These are phyloP conservation scores for Sternarchorhynchus goeldii DNA, from an alignment of 2,797 vertebrate genomes.

Conservation along the genomic window DNA sequence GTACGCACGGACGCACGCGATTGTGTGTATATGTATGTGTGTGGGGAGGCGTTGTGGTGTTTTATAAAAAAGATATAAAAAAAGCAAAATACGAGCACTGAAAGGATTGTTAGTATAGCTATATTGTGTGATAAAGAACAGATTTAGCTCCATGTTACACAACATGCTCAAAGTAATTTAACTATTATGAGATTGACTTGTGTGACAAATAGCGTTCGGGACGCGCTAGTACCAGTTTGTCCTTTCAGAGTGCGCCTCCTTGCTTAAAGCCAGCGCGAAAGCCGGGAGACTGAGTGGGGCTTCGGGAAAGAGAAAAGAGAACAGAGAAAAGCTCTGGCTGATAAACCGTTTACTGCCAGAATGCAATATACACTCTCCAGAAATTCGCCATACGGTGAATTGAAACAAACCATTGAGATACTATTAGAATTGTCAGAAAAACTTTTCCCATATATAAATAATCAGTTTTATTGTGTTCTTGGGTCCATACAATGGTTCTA, in stretches of 20 bases:
- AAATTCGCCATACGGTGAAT: not conserved
- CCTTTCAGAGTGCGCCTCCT: constrained; percentile 71
- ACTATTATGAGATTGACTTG: constrained; percentile 61
- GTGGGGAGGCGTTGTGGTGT: not conserved
- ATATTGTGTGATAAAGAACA: constrained; percentile 31
- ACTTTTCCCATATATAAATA: not conserved
- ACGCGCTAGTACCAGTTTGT: constrained; percentile 69
- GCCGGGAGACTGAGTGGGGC: constrained; percentile 58
- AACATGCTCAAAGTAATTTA: constrained; percentile 53
- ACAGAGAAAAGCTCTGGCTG: constrained; percentile 29
- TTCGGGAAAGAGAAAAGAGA: constrained; percentile 23
- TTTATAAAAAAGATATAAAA: constrained; percentile 14
- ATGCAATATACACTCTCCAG: not conserved
- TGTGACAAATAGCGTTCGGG: constrained; percentile 73
- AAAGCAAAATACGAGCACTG: not conserved
- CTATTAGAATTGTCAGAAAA: not conserved
- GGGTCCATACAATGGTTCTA: not conserved
- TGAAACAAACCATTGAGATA: not conserved
- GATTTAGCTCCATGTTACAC: constrained; percentile 28
- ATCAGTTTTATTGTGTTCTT: not conserved
- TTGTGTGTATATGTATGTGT: not conserved
- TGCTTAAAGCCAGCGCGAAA: constrained; percentile 67
- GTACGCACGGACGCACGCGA: too few relatives aligned
- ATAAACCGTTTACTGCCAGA: constrained; percentile 49
- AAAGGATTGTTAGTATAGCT: constrained; percentile 49